Evolutionary conservation across 2,797 vertebrate species (phyloP).

Genomic region (Gymnoscopelus microlampas): DNA sequence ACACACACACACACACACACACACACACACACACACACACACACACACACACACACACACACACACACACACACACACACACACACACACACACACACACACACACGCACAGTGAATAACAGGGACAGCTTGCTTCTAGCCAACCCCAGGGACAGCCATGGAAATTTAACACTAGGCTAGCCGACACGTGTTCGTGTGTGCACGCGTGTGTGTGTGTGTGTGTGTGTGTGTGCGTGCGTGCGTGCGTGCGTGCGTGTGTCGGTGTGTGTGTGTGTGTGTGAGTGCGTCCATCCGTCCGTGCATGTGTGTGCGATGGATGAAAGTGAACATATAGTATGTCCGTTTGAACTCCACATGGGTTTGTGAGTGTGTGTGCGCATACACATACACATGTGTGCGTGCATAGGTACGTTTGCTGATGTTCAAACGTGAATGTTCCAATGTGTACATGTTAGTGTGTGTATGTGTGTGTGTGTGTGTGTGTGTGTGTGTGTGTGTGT

Average conservation of each 20-base stretch:
- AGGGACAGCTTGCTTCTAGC: no score
- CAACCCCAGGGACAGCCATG: no score
- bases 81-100: not conserved
- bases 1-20: not conserved
- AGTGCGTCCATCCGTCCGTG: no score
- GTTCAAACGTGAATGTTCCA: not conserved
- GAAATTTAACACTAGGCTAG: no score
- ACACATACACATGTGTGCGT: not conserved
- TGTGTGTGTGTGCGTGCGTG: constrained; percentile 17
- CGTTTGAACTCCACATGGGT: no score
- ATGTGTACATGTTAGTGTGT: constrained; percentile 21
- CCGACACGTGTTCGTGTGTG: not conserved
- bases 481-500: not conserved
- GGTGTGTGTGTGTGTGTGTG: constrained; percentile 7
- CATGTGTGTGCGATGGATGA: no score
- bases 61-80: not conserved
- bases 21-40: not conserved
- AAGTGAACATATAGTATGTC: no score
- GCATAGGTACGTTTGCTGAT: no score
- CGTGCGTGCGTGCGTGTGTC: not conserved
- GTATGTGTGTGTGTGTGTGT: constrained; percentile 8
- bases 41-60: not conserved
- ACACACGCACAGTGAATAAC: not conserved
- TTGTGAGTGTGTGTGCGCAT: constrained; percentile 20
- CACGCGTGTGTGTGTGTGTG: constrained; percentile 34